Conservation (phyloP, 2,113 vertebrate genomes). For the Ceyx cyanopectus region DNA sequence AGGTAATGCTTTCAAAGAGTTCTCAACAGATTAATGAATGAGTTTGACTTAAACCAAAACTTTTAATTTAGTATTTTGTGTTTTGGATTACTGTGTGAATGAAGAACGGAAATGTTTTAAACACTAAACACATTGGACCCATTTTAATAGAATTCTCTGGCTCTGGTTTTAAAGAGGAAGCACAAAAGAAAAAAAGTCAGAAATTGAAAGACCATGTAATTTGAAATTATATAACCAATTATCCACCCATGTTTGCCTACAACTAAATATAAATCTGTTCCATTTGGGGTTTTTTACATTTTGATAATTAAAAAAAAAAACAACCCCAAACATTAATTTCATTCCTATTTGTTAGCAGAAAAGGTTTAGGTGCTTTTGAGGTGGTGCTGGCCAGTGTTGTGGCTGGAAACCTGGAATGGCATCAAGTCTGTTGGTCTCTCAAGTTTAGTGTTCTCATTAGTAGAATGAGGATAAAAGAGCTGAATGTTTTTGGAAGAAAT, state of each 20-base stretch:
- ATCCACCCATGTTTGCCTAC: not conserved
- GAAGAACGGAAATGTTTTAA: not conserved
- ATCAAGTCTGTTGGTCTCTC: not conserved
- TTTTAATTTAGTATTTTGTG: not conserved
- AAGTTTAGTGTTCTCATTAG: not conserved
- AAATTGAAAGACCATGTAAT: not conserved
- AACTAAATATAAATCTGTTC: not conserved
- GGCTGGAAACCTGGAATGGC: not conserved
- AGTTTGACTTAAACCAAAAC: not conserved
- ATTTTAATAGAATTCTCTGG: not conserved
- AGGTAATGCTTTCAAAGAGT: not conserved
- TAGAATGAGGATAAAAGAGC: not conserved
- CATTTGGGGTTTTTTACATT: not conserved
- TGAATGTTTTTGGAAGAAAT: not conserved
- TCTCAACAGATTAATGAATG: not conserved
- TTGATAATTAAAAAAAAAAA: not conserved
- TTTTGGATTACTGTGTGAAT: not conserved
- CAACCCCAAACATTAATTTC: not conserved
- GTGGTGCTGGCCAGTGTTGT: not conserved
- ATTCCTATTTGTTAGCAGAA: not conserved
- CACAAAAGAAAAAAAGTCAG: not conserved
- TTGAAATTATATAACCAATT: not conserved
- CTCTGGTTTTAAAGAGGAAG: not conserved
- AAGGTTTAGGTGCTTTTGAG: not conserved
- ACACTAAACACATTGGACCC: not conserved